Conservation (phyloP, 2,888 invertebrate species). For the Eupsilia transversa region DNA sequence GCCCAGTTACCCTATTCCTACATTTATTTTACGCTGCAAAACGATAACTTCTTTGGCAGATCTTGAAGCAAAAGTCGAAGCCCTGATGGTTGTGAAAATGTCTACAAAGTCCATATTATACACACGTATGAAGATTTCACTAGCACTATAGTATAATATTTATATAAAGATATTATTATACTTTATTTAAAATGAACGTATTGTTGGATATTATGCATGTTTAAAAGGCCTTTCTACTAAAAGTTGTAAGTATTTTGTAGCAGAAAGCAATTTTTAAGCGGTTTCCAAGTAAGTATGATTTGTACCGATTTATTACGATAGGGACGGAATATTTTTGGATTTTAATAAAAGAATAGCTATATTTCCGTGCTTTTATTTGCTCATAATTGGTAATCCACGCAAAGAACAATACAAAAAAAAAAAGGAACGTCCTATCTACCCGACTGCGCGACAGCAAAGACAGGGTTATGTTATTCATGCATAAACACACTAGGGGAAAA, state of each 20-base stretch:
- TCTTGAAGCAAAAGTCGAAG: conserved; percentile 53
- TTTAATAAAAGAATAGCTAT: neutral
- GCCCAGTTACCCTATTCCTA: neutral
- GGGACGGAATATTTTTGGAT: neutral
- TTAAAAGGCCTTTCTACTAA: neutral
- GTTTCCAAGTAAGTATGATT: neutral
- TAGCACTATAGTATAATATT: neutral
- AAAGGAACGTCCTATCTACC: neutral
- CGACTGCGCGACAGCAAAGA: neutral
- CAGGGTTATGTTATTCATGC: neutral
- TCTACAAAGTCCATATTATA: neutral
- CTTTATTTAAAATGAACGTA: neutral
- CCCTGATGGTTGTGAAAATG: conserved; percentile 20
- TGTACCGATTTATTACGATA: neutral
- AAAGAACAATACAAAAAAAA: neutral
- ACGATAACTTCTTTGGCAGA: conserved; percentile 32
- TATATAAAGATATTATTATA: neutral
- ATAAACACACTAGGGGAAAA: too few relatives aligned
- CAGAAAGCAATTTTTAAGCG: neutral
- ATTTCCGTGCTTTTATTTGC: neutral
- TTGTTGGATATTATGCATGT: neutral
- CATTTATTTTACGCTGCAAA: neutral
- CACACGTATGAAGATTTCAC: conserved; percentile 12
- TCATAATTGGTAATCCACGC: neutral
- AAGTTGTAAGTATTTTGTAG: conserved; percentile 3